phyloP scores from a whole-genome alignment of 1,140 invertebrate genomes.

The Hypothenemus hampei region DNA sequence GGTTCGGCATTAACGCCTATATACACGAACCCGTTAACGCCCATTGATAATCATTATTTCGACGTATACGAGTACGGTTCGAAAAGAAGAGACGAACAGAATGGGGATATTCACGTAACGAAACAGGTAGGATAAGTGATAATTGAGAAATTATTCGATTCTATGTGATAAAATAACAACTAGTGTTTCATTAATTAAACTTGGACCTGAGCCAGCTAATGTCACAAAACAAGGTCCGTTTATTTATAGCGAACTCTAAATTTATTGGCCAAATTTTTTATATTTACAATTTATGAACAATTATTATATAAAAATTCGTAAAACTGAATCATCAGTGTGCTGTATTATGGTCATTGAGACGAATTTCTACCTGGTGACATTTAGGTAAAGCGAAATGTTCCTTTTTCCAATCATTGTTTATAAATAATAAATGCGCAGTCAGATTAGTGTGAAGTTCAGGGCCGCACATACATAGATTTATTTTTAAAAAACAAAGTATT shows the following conservation, averaged over 20 bases:
- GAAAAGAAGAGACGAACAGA: slow-evolving; percentile 10
- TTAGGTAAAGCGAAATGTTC: too few relatives aligned
- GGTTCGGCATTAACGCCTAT: slow-evolving; percentile 37
- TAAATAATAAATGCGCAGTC: too few relatives aligned
- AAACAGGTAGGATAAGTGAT: slow-evolving; percentile 35
- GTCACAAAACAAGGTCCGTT: slow-evolving; percentile 20
- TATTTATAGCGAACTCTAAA: slow-evolving; percentile 10
- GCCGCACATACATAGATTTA: too few relatives aligned
- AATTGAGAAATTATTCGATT: not conserved
- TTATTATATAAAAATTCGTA: too few relatives aligned
- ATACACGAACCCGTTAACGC: slow-evolving; percentile 38
- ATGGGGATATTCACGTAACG: slow-evolving; percentile 39
- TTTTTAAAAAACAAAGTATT: too few relatives aligned
- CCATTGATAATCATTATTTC: slow-evolving; percentile 38
- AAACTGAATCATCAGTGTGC: too few relatives aligned
- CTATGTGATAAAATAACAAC: not conserved
- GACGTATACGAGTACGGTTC: slow-evolving; percentile 28
- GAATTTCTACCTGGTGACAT: too few relatives aligned
- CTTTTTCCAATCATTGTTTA: too few relatives aligned
- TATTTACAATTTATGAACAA: too few relatives aligned
- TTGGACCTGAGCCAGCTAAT: slow-evolving; percentile 12
- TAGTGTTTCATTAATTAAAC: slow-evolving; percentile 9
- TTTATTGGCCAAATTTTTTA: slow-evolving; percentile 1
- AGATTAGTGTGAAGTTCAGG: too few relatives aligned
- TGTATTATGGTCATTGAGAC: too few relatives aligned